Evolutionary conservation across 2,888 invertebrate species (phyloP), one percentile per base, ranked within the genome.

Genomic region (Thecocarcelia acutangulata): DNA sequence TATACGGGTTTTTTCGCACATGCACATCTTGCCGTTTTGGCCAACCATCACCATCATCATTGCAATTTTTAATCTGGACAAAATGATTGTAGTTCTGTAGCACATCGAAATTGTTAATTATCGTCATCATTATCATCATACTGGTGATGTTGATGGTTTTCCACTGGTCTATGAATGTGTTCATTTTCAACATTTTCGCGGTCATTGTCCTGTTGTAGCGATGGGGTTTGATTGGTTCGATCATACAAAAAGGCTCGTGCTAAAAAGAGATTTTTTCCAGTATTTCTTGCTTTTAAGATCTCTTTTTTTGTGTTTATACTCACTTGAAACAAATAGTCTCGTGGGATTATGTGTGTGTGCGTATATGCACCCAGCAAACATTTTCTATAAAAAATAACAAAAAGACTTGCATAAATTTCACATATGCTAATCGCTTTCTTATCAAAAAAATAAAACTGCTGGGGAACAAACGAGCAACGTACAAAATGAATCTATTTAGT

Each of bases 121-220:
- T 52, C 42, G 4, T 58, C 37, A 24, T 33, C 33, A 33, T 33
- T 1, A 33, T 33, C 33, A 33, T 33, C 33, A 33, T 33, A 8
- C 5, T 24, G 24, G 33, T 54, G 37, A 17, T 28, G n/a, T 13
- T 61, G n/a, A 42, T 61, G 54, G n/a, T 42, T 50, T 59, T 42
- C 42, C 28, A 50, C 42, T 77, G 8, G 50, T 1, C 17, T 56
- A 44, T 63, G 42, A 19, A 2, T 50, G 52, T 64, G 54, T 64
- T 58, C 24, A 68, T 44, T 64, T 70, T 50, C 6, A 59, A 48
- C 46, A 78, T 74, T 75, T 82, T 82, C 74, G 82, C 74, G 82
- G 82, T 82, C 82, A 82, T 82, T 78, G 77, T 82, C 82, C 82
- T 82, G 68, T 76, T 61, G 61, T 48, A 46, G 54, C 54, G 46